Conservation (phyloP, 2,888 invertebrate species). For the Drosophila monieri region DNA sequence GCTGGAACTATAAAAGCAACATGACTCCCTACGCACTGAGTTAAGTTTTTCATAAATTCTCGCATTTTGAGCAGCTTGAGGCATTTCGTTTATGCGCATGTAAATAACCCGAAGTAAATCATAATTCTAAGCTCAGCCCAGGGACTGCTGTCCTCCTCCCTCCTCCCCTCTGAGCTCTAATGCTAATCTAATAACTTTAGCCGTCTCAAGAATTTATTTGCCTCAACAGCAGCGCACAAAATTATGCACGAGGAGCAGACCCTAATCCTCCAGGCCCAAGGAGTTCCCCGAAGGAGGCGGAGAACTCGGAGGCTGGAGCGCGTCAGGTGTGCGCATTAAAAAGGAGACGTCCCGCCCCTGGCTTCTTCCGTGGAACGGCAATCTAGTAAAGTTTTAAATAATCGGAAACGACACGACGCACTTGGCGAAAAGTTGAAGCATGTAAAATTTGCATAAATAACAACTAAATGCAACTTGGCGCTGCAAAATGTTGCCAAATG, state of each 20-base stretch:
- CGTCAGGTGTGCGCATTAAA: constrained; percentile 79
- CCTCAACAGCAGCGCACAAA: constrained; percentile 74
- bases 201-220: constrained; percentile 74
- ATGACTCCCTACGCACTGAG: constrained; percentile 52
- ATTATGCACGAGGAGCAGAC: constrained; percentile 67
- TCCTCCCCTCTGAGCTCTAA: constrained; percentile 54
- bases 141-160: constrained; percentile 9
- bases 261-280: constrained; percentile 54
- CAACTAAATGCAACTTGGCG: constrained; percentile 81
- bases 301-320: constrained; percentile 49
- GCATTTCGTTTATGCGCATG: constrained; percentile 66
- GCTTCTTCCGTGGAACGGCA: not conserved
- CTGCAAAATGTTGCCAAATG: constrained; percentile 71
- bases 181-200: constrained; percentile 80
- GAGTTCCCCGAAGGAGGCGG: constrained; percentile 51
- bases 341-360: constrained; percentile 34
- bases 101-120: constrained; percentile 72
- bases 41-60: constrained; percentile 61
- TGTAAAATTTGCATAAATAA: constrained; percentile 82
- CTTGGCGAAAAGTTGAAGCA: constrained; percentile 76
- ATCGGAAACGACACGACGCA: constrained; percentile 79
- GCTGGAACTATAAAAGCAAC: constrained; percentile 67
- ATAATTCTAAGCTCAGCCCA: constrained; percentile 70
- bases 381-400: constrained; percentile 75
- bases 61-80: constrained; percentile 41